Evolutionary conservation across 2,797 vertebrate genomes (phyloP).

Genomic region (Champsocephalus esox): DNA sequence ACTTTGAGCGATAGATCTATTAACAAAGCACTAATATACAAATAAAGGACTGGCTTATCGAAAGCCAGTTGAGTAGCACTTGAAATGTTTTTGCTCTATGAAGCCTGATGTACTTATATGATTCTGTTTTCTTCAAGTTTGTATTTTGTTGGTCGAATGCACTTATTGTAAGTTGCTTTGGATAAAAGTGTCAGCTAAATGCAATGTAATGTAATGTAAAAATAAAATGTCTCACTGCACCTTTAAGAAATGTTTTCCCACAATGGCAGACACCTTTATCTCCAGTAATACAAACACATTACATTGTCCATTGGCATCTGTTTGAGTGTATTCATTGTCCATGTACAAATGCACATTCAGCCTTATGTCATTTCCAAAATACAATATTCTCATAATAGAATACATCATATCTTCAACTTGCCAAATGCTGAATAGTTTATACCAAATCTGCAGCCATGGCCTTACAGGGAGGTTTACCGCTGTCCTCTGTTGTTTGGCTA

Average conservation of each 20-base stretch:
- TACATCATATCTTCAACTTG: neutral
- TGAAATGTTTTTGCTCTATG: too few species aligned
- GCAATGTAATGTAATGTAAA: too few species aligned
- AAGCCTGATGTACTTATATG: too few species aligned
- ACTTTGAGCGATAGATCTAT: too few species aligned
- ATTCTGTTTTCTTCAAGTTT: too few species aligned
- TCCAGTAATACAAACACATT: neutral
- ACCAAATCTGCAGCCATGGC: conserved; percentile 6
- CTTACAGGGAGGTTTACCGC: neutral
- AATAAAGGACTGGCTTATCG: too few species aligned
- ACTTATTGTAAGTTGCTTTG: too few species aligned
- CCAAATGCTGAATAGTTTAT: conserved; percentile 5
- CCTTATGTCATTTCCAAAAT: conserved; percentile 6
- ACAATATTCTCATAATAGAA: neutral
- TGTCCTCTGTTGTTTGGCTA: conserved; percentile 19
- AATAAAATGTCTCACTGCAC: conserved; percentile 1
- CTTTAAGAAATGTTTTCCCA: neutral
- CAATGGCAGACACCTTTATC: neutral
- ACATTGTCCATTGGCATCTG: neutral
- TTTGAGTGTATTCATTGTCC: neutral
- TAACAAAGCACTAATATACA: too few species aligned
- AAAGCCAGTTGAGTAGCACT: too few species aligned
- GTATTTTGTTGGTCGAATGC: too few species aligned
- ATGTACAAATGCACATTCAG: conserved; percentile 20
- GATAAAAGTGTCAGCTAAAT: too few species aligned